Percentiles rank a stretch among this genome's conserved stretches.
Conservation (phyloP, 2,888 invertebrate species). For the Plebejus melissa region DNA sequence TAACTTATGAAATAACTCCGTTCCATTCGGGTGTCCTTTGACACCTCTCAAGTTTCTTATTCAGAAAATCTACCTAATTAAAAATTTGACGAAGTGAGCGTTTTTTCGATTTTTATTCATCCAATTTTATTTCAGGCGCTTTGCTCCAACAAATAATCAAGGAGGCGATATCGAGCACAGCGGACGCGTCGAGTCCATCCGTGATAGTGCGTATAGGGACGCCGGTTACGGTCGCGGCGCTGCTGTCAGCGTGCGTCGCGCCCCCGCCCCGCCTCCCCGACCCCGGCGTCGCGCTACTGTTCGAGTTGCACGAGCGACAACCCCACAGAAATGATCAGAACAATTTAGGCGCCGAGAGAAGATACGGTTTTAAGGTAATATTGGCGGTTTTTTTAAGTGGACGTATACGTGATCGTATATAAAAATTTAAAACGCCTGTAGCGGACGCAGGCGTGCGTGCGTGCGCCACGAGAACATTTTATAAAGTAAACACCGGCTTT, state of each 20-base stretch:
- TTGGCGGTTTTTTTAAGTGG: not conserved
- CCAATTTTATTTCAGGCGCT: conserved; percentile 53
- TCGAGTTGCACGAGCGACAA: conserved; percentile 74
- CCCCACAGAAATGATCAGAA: conserved; percentile 60
- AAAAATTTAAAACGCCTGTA: no score
- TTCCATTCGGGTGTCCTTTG: no score
- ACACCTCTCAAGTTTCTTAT: not conserved
- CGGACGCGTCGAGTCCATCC: conserved; percentile 48
- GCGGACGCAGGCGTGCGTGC: no score
- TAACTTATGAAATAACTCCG: no score
- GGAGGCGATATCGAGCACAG: conserved; percentile 62
- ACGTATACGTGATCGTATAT: no score
- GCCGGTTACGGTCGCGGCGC: conserved; percentile 79
- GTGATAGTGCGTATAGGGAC: conserved; percentile 80
- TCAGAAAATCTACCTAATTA: not conserved
- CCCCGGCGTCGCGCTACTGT: conserved; percentile 76
- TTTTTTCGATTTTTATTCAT: not conserved
- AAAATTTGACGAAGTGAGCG: no score
- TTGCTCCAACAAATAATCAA: conserved; percentile 76
- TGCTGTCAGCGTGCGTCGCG: conserved; percentile 77
- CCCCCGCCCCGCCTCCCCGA: conserved; percentile 78
- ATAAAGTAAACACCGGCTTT: no score
- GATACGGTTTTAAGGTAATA: conserved; percentile 67
- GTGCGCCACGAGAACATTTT: no score
- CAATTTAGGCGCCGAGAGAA: conserved; percentile 50